phyloP scores from a whole-genome alignment of 2,113 vertebrate genomes.

The Capreolus pygargus region DNA sequence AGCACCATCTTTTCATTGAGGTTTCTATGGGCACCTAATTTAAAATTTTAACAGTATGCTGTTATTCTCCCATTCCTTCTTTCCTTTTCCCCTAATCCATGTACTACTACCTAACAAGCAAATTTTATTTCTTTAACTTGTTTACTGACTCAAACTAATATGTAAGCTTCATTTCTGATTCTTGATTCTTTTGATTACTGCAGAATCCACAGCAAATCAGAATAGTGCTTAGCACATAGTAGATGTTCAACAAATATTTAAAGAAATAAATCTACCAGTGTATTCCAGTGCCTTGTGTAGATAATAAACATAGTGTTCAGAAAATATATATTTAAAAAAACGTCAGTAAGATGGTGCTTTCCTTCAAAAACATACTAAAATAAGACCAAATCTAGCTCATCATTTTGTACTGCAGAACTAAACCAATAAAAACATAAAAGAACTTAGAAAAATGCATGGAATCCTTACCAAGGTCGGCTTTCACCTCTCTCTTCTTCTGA shows the following conservation, averaged over 20 bases:
- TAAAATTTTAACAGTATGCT: background rate
- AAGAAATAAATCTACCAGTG: background rate
- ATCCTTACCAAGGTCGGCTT: conserved; percentile 72
- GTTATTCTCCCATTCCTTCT: background rate
- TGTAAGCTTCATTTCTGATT: background rate
- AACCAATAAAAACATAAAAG: conserved; percentile 5
- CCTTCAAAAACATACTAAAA: conserved; percentile 18
- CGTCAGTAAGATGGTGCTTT: background rate
- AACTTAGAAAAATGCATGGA: background rate
- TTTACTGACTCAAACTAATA: background rate
- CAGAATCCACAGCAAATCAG: background rate
- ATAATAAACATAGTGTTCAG: background rate
- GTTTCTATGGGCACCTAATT: background rate
- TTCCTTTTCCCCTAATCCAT: background rate
- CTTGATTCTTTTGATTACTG: background rate
- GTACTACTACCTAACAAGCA: background rate
- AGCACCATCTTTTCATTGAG: background rate
- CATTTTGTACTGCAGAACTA: background rate
- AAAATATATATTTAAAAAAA: background rate
- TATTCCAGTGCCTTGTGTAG: background rate
- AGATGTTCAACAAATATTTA: background rate
- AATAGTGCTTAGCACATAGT: background rate
- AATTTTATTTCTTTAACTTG: conserved; percentile 17
- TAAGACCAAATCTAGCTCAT: background rate
- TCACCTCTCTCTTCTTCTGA: conserved; percentile 78